A percentile compares a stretch with the other conserved stretches of the same genome.
Conservation (phyloP, 2,113 vertebrate genomes). For the Rana temporaria region DNA sequence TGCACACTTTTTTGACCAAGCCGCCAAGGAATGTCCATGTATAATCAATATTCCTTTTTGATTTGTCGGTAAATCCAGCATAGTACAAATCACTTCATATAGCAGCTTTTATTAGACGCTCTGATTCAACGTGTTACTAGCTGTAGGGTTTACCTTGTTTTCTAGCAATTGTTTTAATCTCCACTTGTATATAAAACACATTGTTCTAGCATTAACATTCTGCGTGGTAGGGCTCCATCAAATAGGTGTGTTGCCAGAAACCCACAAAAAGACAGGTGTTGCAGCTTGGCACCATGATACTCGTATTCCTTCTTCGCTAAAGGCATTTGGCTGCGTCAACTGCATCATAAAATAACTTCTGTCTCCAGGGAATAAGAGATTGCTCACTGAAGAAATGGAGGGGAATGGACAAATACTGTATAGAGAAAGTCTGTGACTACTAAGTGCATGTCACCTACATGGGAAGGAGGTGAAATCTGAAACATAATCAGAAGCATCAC, state of each 20-base stretch:
- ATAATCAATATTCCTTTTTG: neutral
- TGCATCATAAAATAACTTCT: neutral
- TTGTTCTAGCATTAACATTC: slow-evolving; percentile 39
- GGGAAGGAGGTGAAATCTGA: no score
- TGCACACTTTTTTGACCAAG: neutral
- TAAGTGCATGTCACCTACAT: no score
- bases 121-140: slow-evolving; percentile 10
- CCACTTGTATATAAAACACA: slow-evolving; percentile 12
- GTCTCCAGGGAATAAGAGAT: slow-evolving; percentile 27
- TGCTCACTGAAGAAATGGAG: neutral
- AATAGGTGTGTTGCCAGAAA: slow-evolving; percentile 36
- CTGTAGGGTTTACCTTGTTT: slow-evolving; percentile 6
- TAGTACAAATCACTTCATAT: slow-evolving; percentile 28
- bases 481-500: no score
- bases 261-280: slow-evolving; percentile 54
- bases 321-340: slow-evolving; percentile 34
- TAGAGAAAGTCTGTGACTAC: neutral
- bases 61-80: slow-evolving; percentile 1
- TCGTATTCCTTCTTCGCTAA: slow-evolving; percentile 30
- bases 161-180: slow-evolving; percentile 1
- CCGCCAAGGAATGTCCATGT: neutral
- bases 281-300: slow-evolving; percentile 28
- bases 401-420: neutral
- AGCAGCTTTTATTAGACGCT: slow-evolving; percentile 7
- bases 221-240: slow-evolving; percentile 12